Base-by-base conservation (phyloP, 1,140 invertebrate species). In the Drosophila tropicalis region DNA sequence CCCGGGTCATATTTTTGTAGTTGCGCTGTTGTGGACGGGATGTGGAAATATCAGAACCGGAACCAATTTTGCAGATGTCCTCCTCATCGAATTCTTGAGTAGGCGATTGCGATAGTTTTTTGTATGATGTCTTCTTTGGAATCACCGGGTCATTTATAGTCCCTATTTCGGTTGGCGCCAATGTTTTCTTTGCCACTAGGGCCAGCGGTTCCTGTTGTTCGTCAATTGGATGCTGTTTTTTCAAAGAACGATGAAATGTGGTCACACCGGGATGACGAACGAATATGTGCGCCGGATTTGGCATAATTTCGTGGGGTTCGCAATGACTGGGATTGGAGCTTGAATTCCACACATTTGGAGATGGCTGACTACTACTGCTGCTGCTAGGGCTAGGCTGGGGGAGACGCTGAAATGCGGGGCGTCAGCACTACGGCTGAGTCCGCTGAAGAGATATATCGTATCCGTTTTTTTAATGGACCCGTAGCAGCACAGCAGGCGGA, bases 1-100 rank as follows among this genome's bases (percentile, higher is more conserved):
- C 97, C 25, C 97, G 93, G 0, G 97, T 98, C 97, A 98, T 98
- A 89, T 98, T 98, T 90, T 98, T 98, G 92, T 98, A 98, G 91
- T 98, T 98, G 70, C 97, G 95, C 79, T 97, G 96, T 60, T 96
- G 94, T 29, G 94, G 92, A 9, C 93, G 93, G 12, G 54, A 44
- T 34, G 32, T 41, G 25, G 51, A 56, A 15, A 25, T 32, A 5
- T 71, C 54, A 1, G 56, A 17, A 13, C 13, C 56, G n/a, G 39
- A 32, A 17, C 40, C 44, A 66, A 62, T 51, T 54, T 70, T 71
- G 29, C 41, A 9, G 22, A 64, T 25, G 47, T 62, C 81, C 69
- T 51, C 81, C 76, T 70, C 81, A 79, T 63, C 69, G 5, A 76
- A 39, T 32, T 70, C 84, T 40, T 60, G 57, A 29, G 19, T 19